Evolutionary conservation across 2,797 vertebrate genomes (phyloP).

Genomic region (Rhinogobio ventralis): DNA sequence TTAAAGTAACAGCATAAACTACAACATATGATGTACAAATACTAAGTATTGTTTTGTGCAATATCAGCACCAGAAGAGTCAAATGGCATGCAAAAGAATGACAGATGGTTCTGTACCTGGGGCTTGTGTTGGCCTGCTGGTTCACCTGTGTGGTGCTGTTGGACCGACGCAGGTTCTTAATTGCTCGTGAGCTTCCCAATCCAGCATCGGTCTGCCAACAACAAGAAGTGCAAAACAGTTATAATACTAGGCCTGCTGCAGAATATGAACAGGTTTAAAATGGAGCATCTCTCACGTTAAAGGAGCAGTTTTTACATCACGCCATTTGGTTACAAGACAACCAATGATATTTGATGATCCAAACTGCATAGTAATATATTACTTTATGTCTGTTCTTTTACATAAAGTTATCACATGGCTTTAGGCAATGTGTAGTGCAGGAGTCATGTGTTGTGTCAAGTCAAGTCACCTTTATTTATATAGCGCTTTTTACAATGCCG

Average conservation of each 20-base stretch:
- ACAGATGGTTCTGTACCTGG: slow-evolving; percentile 76
- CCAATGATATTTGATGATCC: background rate
- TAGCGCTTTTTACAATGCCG: no score
- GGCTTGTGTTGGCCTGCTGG: slow-evolving; percentile 75
- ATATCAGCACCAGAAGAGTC: background rate
- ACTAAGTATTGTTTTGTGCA: background rate
- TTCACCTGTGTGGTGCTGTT: slow-evolving; percentile 91
- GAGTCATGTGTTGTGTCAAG: no score
- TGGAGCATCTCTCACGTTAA: background rate
- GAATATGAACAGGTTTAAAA: slow-evolving; percentile 4
- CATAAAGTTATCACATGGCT: background rate
- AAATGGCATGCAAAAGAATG: background rate
- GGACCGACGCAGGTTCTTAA: slow-evolving; percentile 92
- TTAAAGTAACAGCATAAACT: background rate
- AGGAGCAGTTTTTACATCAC: background rate
- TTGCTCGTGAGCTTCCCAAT: slow-evolving; percentile 76
- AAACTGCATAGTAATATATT: background rate
- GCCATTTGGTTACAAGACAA: background rate
- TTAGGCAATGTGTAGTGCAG: background rate
- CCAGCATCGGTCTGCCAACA: slow-evolving; percentile 77
- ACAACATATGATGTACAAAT: background rate
- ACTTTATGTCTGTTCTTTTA: background rate
- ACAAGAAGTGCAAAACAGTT: slow-evolving; percentile 27
- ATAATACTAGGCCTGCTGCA: background rate
- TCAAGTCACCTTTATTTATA: no score